A percentile compares a stretch with the other conserved stretches of the same genome.
Conservation (phyloP, 1,140 invertebrate genomes). For the Caerostris darwini region DNA sequence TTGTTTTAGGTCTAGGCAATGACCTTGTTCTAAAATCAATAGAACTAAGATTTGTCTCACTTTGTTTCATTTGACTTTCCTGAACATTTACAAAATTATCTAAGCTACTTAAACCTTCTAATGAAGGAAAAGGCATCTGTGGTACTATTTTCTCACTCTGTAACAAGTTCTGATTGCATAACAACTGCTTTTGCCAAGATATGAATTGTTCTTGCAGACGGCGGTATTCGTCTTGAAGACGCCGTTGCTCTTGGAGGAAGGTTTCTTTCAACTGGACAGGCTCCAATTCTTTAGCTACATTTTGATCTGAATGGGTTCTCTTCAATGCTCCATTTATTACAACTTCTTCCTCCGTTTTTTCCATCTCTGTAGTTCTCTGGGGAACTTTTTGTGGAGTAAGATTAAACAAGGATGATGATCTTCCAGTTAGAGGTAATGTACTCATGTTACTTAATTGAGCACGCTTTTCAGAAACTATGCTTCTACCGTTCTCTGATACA, state of each 20-base stretch:
- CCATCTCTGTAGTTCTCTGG: neutral
- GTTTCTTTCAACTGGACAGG: slow-evolving; percentile 37
- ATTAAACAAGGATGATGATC: slow-evolving; percentile 67
- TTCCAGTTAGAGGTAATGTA: slow-evolving; percentile 74
- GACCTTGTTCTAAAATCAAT: slow-evolving; percentile 68
- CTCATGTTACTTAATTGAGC: slow-evolving; percentile 52
- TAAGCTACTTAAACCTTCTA: slow-evolving; percentile 62
- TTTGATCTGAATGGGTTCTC: slow-evolving; percentile 75
- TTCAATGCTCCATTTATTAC: slow-evolving; percentile 46
- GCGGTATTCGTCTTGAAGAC: slow-evolving; percentile 79
- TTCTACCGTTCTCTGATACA: neutral
- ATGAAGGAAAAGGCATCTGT: slow-evolving; percentile 74
- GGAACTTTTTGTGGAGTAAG: slow-evolving; percentile 61
- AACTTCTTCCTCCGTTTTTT: slow-evolving; percentile 25
- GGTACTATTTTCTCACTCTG: slow-evolving; percentile 77
- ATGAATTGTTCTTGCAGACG: slow-evolving; percentile 79
- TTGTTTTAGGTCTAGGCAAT: slow-evolving; percentile 69
- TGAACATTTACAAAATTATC: slow-evolving; percentile 14
- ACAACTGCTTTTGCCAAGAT: slow-evolving; percentile 79
- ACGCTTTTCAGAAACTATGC: slow-evolving; percentile 59
- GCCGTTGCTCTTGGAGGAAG: slow-evolving; percentile 75
- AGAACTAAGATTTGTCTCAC: slow-evolving; percentile 11
- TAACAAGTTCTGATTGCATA: slow-evolving; percentile 79
- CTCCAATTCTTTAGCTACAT: slow-evolving; percentile 63
- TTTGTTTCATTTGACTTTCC: neutral